Conservation (phyloP, 2,113 vertebrate species). For the Lota lota region DNA sequence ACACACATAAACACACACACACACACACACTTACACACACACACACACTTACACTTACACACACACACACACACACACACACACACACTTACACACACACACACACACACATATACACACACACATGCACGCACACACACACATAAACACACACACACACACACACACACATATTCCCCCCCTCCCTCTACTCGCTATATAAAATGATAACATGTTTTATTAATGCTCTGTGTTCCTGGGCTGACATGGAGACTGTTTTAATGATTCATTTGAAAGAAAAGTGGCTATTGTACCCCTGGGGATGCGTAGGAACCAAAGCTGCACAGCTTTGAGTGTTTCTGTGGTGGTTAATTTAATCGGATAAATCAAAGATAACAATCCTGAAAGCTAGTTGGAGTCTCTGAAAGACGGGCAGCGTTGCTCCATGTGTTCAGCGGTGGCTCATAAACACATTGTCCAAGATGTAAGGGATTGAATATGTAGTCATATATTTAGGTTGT, state of each 20-base stretch:
- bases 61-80: neutral
- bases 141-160: neutral
- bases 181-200: conserved; percentile 31
- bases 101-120: no score
- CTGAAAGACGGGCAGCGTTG: no score
- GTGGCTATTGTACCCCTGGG: conserved; percentile 31
- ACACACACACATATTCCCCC: conserved; percentile 14
- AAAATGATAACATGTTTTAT: conserved; percentile 63
- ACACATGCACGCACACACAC: no score
- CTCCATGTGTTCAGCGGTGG: no score
- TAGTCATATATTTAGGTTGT: no score
- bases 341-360: neutral
- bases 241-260: conserved; percentile 59
- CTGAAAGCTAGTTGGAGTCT: no score
- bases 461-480: no score
- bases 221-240: conserved; percentile 52
- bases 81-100: no score
- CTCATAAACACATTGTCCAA: no score
- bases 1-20: conserved; percentile 8
- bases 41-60: conserved; percentile 9
- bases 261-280: conserved; percentile 64
- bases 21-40: conserved; percentile 10
- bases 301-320: conserved; percentile 1
- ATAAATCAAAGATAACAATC: no score
- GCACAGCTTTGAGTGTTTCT: neutral